These are phyloP conservation scores for Tauraco erythrolophus DNA, from an alignment of 2,113 vertebrate genomes.

Conservation along the genomic window DNA sequence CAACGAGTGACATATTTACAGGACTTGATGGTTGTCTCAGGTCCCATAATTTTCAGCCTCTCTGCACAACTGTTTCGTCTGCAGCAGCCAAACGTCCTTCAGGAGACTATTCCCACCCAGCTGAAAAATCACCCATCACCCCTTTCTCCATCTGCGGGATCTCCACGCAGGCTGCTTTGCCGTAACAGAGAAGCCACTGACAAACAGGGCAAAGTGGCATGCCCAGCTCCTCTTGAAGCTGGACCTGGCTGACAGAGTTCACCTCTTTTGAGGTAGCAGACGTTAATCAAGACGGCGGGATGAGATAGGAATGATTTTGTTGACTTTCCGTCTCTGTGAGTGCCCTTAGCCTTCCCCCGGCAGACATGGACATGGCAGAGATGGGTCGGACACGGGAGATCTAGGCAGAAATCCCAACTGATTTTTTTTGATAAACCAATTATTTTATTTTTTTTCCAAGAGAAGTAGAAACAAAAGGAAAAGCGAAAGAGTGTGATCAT, in stretches of 20 bases:
- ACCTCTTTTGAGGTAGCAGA: neutral
- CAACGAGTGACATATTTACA: fast-evolving
- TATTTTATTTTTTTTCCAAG: neutral
- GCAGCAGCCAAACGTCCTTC: neutral
- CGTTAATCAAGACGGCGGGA: neutral
- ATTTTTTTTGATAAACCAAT: neutral
- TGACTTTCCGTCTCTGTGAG: neutral
- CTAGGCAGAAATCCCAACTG: neutral
- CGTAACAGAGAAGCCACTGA: neutral
- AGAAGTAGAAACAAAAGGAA: slow-evolving; percentile 16
- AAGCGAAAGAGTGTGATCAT: neutral
- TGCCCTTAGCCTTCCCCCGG: neutral
- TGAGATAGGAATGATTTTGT: neutral
- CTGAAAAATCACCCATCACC: neutral
- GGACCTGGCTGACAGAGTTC: neutral
- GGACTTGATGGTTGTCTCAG: neutral
- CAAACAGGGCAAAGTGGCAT: neutral
- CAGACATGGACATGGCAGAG: neutral
- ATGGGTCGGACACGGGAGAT: neutral
- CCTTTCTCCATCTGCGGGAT: neutral
- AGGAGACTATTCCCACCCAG: neutral
- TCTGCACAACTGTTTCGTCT: neutral
- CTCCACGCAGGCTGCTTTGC: neutral
- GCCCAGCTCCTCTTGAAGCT: neutral
- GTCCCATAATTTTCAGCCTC: neutral